phyloP scores from a whole-genome alignment of 1,140 invertebrate genomes.

The Drosophila sechellia region DNA sequence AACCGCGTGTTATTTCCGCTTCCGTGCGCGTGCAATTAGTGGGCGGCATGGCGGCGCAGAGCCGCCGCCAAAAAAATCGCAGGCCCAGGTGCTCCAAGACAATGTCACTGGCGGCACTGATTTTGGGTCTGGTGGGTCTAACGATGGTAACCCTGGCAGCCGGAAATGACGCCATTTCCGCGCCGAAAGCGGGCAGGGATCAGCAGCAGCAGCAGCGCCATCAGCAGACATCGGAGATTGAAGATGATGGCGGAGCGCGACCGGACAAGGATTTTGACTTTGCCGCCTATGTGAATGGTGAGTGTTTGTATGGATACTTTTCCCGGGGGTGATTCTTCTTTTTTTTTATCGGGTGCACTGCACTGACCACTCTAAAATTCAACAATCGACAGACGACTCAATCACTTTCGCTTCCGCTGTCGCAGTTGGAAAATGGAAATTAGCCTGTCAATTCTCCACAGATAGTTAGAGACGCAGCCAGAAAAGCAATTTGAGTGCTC shows the following conservation, averaged over 20 bases:
- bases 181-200: slow-evolving; percentile 15
- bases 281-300: slow-evolving; percentile 62
- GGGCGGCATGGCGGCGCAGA: slow-evolving; percentile 27
- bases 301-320: slow-evolving; percentile 8
- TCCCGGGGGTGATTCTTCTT: not conserved
- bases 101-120: slow-evolving; percentile 24
- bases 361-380: too few species aligned
- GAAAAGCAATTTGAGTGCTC: slow-evolving; percentile 25
- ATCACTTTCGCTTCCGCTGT: slow-evolving; percentile 9
- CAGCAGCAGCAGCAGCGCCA: slow-evolving; percentile 6
- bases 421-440: slow-evolving; percentile 23
- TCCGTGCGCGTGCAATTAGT: slow-evolving; percentile 41
- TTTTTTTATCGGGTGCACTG: not conserved
- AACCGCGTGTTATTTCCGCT: slow-evolving; percentile 24
- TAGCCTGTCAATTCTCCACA: slow-evolving; percentile 6
- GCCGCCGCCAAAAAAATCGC: slow-evolving; percentile 11
- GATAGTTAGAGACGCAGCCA: slow-evolving; percentile 1
- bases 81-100: slow-evolving; percentile 17
- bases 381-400: not conserved
- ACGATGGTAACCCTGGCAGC: slow-evolving; percentile 4
- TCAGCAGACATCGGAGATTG: slow-evolving; percentile 17
- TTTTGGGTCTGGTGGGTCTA: slow-evolving; percentile 10
- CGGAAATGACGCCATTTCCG: slow-evolving; percentile 73
- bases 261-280: slow-evolving; percentile 51
- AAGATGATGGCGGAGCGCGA: slow-evolving; percentile 20